These are phyloP conservation scores for Globia sparganii DNA, from an alignment of 2,888 invertebrate genomes.

Conservation along the genomic window DNA sequence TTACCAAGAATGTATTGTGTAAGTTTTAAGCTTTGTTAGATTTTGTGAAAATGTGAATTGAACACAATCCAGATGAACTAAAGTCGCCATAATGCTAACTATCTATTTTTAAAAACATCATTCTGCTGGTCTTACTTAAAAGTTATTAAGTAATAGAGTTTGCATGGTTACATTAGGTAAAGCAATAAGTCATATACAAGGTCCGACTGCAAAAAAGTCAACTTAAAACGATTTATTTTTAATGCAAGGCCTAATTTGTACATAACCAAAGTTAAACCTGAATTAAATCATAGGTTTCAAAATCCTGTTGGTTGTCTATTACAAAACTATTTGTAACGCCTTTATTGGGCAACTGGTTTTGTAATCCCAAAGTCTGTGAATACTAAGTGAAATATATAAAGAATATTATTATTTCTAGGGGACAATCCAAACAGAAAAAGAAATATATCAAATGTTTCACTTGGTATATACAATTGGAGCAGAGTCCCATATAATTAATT, in stretches of 20 bases:
- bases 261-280: not conserved
- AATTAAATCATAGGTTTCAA: not conserved
- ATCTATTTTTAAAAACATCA: constrained; percentile 7
- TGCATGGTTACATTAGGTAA: not conserved
- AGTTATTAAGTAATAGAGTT: not conserved
- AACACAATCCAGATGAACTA: not conserved
- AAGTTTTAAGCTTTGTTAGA: not conserved
- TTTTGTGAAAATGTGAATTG: not conserved
- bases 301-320: constrained; percentile 28
- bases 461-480: not conserved
- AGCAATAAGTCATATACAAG: not conserved
- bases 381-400: not conserved
- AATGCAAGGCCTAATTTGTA: not conserved
- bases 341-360: constrained; percentile 31
- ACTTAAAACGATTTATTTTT: not conserved
- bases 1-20: not conserved
- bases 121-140: not conserved
- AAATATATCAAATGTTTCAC: not conserved
- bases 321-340: constrained; percentile 22
- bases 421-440: not conserved
- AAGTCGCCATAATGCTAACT: not conserved
- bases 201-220: not conserved
- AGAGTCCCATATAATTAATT: too few species aligned
- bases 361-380: not conserved
- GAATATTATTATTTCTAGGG: not conserved